Evolutionary conservation across 2,888 invertebrate species (phyloP).

Genomic region (Miltochrista miniata): DNA sequence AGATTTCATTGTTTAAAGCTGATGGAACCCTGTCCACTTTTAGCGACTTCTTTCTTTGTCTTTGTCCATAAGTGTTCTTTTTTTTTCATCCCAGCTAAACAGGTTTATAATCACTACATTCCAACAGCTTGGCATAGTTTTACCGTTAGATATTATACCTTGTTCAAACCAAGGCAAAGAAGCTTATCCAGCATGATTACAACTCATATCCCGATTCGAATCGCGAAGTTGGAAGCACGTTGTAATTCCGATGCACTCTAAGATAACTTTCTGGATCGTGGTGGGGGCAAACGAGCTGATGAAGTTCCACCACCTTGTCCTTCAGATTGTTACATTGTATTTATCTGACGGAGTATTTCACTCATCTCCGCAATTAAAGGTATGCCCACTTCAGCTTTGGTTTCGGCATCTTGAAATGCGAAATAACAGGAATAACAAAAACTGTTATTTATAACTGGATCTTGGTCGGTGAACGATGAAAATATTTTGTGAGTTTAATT

Average conservation of each 20-base stretch:
- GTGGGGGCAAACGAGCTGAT: constrained; percentile 71
- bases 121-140: no score
- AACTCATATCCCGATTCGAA: constrained; percentile 59
- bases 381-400: constrained; percentile 39
- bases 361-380: constrained; percentile 47
- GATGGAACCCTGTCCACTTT: no score
- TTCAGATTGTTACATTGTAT: constrained; percentile 52
- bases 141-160: no score
- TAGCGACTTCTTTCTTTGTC: no score
- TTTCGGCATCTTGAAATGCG: constrained; percentile 31
- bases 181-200: constrained; percentile 49
- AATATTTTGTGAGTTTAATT: no score
- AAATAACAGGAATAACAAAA: constrained; percentile 34
- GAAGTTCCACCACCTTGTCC: constrained; percentile 53
- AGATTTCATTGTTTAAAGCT: no score
- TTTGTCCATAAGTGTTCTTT: no score
- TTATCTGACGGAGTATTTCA: constrained; percentile 47
- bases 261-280: constrained; percentile 73
- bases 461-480: no score
- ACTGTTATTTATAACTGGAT: neutral
- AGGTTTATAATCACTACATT: no score
- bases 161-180: neutral
- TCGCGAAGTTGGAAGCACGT: constrained; percentile 68
- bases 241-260: constrained; percentile 76
- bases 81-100: no score